Evolutionary conservation across 1,140 invertebrate species (phyloP), one percentile per base, ranked within the genome.

Genomic region (Caenorhabditis inopinata): DNA sequence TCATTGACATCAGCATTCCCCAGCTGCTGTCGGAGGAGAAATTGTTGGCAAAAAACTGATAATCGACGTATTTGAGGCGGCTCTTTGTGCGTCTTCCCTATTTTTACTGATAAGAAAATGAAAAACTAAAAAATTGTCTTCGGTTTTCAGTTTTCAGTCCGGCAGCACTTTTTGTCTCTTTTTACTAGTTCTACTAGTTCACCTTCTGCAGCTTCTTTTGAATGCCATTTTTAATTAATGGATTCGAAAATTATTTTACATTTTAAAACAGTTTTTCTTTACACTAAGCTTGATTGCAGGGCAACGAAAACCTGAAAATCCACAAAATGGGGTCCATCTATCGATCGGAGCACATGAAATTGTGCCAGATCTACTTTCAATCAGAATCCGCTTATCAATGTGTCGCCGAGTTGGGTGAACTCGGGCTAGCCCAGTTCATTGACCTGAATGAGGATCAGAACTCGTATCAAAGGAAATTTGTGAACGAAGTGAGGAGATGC

Each of bases 281-380:
- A n/a, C n/a, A n/a, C n/a, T n/a, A n/a, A n/a, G n/a, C n/a, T 42
- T 42, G 14, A 0, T 42, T 68, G 18, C 25, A 68, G 58, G 58
- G 58, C 58, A 18, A 68, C 58, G 6, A 68, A 68, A 68, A 68
- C 58, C 58, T 68, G 38, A 68, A 68, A 68, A 68, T 21, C 58
- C 11, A 51, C 4, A 16, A n/a, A 23, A 90, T 89, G 89, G 86
- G 87, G 4, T 87, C 88, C 25, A 91, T 95, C 90, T 95, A 95
- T 89, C 92, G 94, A 51, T 94, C 93, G 89, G 94, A 95, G 89
- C 92, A 94, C 89, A 95, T 95, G 94, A 92, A 91, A 68, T 90
- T 94, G 80, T 94, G 93, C 91, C 94, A 95, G 89, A 91, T 95
- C 88, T 95, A 94, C 90, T 92, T 95, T 84, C 94, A 95, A 89